These are phyloP conservation scores for Dendrolimus kikuchii DNA, from an alignment of 1,140 invertebrate genomes.

Conservation along the genomic window DNA sequence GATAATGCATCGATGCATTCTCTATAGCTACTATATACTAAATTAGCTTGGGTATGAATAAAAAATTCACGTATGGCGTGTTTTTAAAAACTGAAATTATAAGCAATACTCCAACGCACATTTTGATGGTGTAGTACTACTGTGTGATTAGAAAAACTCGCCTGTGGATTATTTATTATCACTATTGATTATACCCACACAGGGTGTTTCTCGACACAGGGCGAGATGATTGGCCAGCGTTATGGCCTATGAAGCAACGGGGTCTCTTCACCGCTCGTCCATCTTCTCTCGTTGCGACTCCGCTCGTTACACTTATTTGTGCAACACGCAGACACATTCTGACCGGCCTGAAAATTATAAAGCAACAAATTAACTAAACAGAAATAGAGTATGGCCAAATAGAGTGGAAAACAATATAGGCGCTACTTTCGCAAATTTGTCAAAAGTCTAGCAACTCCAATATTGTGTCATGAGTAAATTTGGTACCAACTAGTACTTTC, in stretches of 20 bases:
- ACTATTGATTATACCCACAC: constrained; percentile 39
- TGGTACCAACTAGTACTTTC: no score
- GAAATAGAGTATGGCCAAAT: constrained; percentile 2
- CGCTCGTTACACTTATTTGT: constrained; percentile 50
- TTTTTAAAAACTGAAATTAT: no score
- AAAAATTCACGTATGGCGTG: no score
- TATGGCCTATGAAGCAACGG: constrained; percentile 49
- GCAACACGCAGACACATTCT: constrained; percentile 40
- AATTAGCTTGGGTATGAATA: no score
- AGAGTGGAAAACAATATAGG: background rate
- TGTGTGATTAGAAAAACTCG: background rate
- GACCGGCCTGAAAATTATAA: constrained; percentile 29
- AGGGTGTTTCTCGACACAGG: constrained; percentile 26
- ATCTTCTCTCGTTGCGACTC: constrained; percentile 19
- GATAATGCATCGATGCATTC: no score
- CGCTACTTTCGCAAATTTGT: background rate
- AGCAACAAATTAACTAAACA: background rate
- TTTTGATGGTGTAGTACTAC: no score
- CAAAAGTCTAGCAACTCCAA: no score
- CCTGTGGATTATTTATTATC: background rate
- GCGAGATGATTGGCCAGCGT: constrained; percentile 28
- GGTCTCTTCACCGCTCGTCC: constrained; percentile 41
- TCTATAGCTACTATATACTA: no score
- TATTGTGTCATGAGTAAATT: no score
- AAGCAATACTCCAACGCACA: no score